Base-by-base conservation (phyloP, 30 jellyfish, hydroid and myxozoan species). In the Pelagia noctiluca region DNA sequence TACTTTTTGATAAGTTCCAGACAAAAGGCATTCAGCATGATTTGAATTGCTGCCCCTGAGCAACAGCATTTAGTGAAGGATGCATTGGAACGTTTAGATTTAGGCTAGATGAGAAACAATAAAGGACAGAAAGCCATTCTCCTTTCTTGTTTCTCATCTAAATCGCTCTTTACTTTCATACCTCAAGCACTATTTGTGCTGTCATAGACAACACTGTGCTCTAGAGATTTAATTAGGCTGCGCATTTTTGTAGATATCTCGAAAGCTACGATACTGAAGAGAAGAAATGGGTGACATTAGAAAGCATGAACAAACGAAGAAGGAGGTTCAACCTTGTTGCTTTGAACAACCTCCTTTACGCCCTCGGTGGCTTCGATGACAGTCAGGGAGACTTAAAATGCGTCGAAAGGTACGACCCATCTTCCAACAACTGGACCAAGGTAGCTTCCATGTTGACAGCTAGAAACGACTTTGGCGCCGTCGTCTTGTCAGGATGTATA, bases 311-410 rank as follows among this genome's bases (percentile, higher is more conserved):
- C 29, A 36, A 80, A 52, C 29, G 99, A 52, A 87, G 99, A n/a
- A 50, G 99, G 77, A 76, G 95, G 21, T 93, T 93, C 75, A 90
- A 97, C 48, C 78, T 93, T 5, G 76, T 91, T 22, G 87, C 88
- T 24, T 46, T 63, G 38, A 60, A 82, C 30, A 88, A 89, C 1
- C 26, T 21, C 28, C 75, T 93, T 22, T 93, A 93, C 49, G 99
- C 96, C 25, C 94, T 93, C 25, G 99, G 99, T 61, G 99, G 99
- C 28, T 83, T 93, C 48, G 96, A 93, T 72, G 99, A 93, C 66
- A 82, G 77, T 21, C 80, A 38, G 0, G 99, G 99, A 1, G 97
- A 83, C 38, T 70, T 93, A 46, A 54, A 75, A 7, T 70, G 94
- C n/a, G 89, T 96, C 16, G 99, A 93, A 60, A 72, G 48, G 61